Evolutionary conservation across 1,140 invertebrate genomes (phyloP).

Genomic region (Drosophila sturtevanti): DNA sequence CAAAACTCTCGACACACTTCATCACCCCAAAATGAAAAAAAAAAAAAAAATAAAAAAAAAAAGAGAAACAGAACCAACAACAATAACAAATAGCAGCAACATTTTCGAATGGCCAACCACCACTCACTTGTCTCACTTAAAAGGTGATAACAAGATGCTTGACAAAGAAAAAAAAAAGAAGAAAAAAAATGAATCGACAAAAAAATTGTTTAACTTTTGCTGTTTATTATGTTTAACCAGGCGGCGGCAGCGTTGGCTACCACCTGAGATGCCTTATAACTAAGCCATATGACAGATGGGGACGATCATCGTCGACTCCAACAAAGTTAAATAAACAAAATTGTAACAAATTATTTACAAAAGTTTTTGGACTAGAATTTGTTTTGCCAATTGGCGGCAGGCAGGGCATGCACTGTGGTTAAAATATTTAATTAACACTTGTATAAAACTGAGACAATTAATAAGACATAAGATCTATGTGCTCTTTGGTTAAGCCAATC

Average conservation of each 20-base stretch:
- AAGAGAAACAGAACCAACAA: too few species aligned
- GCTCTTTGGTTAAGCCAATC: too few species aligned
- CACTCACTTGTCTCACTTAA: conserved; percentile 79
- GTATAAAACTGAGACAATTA: too few species aligned
- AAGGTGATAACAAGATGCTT: conserved; percentile 79
- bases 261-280: background rate
- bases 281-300: conserved; percentile 29
- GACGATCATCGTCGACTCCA: background rate
- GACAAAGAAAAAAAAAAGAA: conserved; percentile 45
- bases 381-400: background rate
- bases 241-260: background rate
- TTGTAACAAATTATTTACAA: conserved; percentile 59
- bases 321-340: conserved; percentile 41
- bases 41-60: background rate
- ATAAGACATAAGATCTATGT: too few species aligned
- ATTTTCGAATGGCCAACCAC: conserved; percentile 36
- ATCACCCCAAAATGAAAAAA: conserved; percentile 11
- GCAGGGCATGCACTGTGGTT: background rate
- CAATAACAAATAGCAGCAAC: background rate
- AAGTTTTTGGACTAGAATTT: background rate
- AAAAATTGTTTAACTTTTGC: conserved; percentile 36
- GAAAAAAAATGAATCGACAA: conserved; percentile 29
- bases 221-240: background rate
- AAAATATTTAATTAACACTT: background rate
- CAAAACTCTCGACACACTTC: conserved; percentile 43